Conservation (phyloP, 2,113 vertebrate species). For the Stercorarius parasiticus region DNA sequence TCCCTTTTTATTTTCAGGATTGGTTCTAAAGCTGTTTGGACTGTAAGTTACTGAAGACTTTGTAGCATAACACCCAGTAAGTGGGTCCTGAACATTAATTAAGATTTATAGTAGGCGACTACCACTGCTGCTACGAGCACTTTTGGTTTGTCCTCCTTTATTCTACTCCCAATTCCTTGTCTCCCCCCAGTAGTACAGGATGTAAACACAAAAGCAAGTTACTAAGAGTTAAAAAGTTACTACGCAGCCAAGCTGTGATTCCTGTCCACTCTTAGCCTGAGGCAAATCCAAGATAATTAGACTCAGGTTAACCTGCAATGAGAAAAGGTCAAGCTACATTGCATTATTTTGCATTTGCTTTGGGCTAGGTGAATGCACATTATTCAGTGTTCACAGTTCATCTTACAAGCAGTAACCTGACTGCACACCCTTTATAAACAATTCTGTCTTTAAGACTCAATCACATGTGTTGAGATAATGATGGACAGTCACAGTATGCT, state of each 20-base stretch:
- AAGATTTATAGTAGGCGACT: neutral
- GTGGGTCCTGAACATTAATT: neutral
- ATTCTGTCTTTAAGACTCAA: neutral
- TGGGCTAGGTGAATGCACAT: constrained; percentile 17
- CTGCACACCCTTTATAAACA: neutral
- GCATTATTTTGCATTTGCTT: constrained; percentile 61
- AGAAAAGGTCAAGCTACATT: constrained; percentile 50
- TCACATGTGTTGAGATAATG: neutral
- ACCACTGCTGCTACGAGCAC: neutral
- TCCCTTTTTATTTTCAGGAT: neutral
- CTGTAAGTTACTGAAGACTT: neutral
- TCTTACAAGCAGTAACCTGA: neutral
- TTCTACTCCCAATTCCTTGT: neutral
- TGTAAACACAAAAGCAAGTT: constrained; percentile 13
- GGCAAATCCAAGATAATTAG: constrained; percentile 53
- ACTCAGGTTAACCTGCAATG: constrained; percentile 48
- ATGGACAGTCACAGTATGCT: neutral
- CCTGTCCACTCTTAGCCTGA: constrained; percentile 22
- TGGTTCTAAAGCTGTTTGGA: neutral
- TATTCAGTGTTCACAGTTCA: constrained; percentile 23
- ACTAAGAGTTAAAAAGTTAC: constrained; percentile 17
- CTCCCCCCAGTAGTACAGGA: neutral
- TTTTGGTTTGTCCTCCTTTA: neutral
- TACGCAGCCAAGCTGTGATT: constrained; percentile 11
- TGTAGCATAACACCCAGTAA: neutral